Percentiles rank a stretch among this genome's conserved stretches.
These are phyloP conservation scores for Margarornis squamiger DNA, from an alignment of 2,797 vertebrate species.

Conservation along the genomic window DNA sequence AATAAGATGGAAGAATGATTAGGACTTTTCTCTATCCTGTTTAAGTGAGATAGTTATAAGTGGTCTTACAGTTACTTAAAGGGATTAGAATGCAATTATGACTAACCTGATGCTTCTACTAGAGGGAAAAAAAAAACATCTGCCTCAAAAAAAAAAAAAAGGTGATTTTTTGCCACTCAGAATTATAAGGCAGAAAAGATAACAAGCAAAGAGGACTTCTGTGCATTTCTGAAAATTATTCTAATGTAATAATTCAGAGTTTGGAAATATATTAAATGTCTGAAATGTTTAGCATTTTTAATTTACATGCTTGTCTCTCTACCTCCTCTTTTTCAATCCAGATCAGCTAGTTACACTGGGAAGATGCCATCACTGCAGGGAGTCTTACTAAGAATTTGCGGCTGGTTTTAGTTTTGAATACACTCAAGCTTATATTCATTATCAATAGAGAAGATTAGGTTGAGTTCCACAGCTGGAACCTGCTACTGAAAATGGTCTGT, in stretches of 20 bases:
- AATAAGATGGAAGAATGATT: background rate
- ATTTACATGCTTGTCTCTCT: background rate
- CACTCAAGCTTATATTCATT: constrained; percentile 31
- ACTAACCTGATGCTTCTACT: background rate
- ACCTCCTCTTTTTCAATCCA: background rate
- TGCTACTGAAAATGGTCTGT: constrained; percentile 20
- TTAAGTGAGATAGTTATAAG: background rate
- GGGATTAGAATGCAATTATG: too few species aligned
- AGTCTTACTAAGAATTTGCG: constrained; percentile 20
- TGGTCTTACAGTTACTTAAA: background rate
- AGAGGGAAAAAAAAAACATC: background rate
- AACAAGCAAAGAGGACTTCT: background rate
- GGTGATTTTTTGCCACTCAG: background rate
- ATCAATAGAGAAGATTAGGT: constrained; percentile 35
- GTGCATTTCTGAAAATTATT: background rate
- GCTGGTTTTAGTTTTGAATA: constrained; percentile 30
- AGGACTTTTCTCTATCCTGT: background rate
- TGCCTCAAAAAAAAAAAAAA: background rate
- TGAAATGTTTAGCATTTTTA: background rate
- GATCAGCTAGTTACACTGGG: background rate
- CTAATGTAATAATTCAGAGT: background rate
- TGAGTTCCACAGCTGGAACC: constrained; percentile 50
- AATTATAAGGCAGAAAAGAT: background rate
- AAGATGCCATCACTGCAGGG: constrained; percentile 20
- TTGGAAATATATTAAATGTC: background rate